Evolutionary conservation across 2,113 vertebrate species (phyloP), one percentile per base, ranked within the genome.

Genomic region (Zosterops japonicus): DNA sequence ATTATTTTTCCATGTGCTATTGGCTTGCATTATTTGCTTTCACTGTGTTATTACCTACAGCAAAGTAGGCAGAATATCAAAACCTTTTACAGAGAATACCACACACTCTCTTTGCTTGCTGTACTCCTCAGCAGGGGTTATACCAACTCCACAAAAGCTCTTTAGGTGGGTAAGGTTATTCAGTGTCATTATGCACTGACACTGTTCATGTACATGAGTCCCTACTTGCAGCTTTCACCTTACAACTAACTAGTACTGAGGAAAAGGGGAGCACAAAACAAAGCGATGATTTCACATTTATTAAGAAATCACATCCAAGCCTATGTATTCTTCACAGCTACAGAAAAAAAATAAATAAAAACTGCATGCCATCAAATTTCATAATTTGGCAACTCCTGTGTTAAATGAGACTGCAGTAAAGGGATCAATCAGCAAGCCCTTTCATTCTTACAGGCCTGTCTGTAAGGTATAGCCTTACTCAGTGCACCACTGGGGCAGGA

Each of bases 11-110:
- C 44, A 46, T 4, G 0, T 94, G 36, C 21, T 92, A 57, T 25
- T 83, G 44, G 50, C n/a, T 77, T 67, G 49, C 29, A 36, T 77
- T 94, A 75, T 89, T 96, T 88, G 18, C 44, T 86, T 35, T 81
- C 49, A 23, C 29, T 57, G 55, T 20, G 18, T 72, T 91, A 90
- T 70, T 70, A 86, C 44, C 60, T 59, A 86, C n/a, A 89, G 82
- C 83, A 93, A 92, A 93, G 22, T 12, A 90, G 59, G 47, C 15
- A 78, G 67, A 95, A 70, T 21, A 47, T 49, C 63, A 83, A 83
- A 91, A 61, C 33, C 14, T 16, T 67, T 70, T 63, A 59, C 35
- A 83, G 63, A 63, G 29, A 67, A 56, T 29, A 80, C 22, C 47
- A 56, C 12, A 74, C 13, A 47, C 9, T 25, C 23, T 63, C 35